phyloP scores from a whole-genome alignment of 2,888 invertebrate species.

The Linnaemya tessellans region DNA sequence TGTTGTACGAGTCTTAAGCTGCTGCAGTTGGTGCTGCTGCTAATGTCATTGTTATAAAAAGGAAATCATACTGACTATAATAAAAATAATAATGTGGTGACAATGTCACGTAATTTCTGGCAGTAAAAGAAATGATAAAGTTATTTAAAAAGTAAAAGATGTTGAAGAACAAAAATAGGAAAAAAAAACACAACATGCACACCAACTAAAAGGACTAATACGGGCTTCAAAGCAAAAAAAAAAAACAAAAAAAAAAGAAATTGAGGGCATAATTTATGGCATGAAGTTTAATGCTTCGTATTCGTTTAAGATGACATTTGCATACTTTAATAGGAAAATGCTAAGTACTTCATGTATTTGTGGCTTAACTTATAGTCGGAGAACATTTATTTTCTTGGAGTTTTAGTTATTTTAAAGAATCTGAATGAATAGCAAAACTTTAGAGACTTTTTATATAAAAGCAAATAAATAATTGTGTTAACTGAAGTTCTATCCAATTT shows the following conservation, averaged over 20 bases:
- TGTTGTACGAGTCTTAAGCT: constrained; percentile 20
- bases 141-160: constrained; percentile 45
- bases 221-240: not conserved
- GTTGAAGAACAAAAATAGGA: not conserved
- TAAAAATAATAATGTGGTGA: constrained; percentile 67
- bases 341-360: constrained; percentile 50
- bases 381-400: not conserved
- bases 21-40: not conserved
- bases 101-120: constrained; percentile 69
- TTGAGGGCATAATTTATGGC: constrained; percentile 66
- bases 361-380: constrained; percentile 45
- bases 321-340: constrained; percentile 66
- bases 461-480: too few relatives aligned
- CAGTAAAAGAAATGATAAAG: constrained; percentile 61
- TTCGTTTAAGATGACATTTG: constrained; percentile 69
- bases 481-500: too few relatives aligned
- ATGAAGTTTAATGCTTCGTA: constrained; percentile 60
- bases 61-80: constrained; percentile 32
- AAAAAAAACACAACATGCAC: not conserved
- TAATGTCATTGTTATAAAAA: constrained; percentile 26
- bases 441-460: constrained; percentile 12
- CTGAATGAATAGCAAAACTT: constrained; percentile 36
- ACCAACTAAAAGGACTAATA: constrained; percentile 5
- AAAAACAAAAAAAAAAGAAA: not conserved
- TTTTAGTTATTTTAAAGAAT: not conserved